phyloP scores from a whole-genome alignment of 2,113 vertebrate species.

The Hoplias malabaricus region DNA sequence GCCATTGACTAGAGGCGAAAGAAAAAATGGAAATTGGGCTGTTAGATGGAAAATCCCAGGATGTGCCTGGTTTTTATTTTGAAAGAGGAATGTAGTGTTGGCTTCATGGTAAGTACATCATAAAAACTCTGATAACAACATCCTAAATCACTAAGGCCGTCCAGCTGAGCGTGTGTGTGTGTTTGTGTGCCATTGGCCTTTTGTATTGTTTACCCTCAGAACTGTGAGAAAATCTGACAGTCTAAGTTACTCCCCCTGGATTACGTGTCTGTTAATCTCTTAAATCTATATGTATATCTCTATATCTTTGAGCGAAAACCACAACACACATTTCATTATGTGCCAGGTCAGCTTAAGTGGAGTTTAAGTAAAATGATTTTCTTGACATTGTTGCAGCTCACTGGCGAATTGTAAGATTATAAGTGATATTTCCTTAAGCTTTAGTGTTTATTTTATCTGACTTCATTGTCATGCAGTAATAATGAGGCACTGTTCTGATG shows the following conservation, averaged over 20 bases:
- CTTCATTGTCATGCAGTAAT: constrained; percentile 19
- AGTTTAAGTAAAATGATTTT: neutral
- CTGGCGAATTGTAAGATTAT: constrained; percentile 13
- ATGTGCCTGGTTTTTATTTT: neutral
- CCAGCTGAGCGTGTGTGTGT: constrained; percentile 3
- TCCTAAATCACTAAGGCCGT: neutral
- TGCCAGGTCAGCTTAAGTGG: neutral
- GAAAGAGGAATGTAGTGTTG: neutral
- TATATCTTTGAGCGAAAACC: neutral
- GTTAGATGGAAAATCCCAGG: neutral
- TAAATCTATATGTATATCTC: no score
- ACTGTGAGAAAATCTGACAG: neutral
- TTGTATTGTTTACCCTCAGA: neutral
- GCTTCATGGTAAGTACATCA: constrained; percentile 5
- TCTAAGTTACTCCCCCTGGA: neutral
- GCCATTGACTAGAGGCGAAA: no score
- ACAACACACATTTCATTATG: neutral
- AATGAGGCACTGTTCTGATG: no score
- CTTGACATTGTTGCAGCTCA: neutral
- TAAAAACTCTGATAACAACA: constrained; percentile 9
- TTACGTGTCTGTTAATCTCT: neutral
- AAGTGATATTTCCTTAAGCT: neutral
- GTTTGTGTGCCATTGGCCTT: constrained; percentile 1
- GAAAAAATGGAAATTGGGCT: neutral
- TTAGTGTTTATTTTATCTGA: neutral